Evolutionary conservation across 2,888 invertebrate species (phyloP).

Genomic region (Orthosia gothica): DNA sequence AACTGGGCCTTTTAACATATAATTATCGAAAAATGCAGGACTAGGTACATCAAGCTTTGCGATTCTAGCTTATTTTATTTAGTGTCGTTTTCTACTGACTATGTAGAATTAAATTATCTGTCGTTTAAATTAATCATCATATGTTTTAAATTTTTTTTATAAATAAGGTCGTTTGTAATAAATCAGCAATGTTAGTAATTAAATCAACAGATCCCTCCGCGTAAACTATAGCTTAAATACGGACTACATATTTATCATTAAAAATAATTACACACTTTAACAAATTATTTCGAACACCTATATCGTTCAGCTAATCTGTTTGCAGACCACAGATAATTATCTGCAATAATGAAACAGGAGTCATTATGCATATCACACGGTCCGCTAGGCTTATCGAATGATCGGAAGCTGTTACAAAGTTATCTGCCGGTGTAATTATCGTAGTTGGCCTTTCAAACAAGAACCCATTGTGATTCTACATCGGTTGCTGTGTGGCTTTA

Average conservation of each 20-base stretch:
- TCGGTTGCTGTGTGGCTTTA: not conserved
- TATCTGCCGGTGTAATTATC: slow-evolving; percentile 27
- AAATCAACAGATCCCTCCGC: not conserved
- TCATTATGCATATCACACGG: slow-evolving; percentile 40
- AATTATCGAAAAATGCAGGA: too few relatives aligned
- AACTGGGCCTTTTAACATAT: too few relatives aligned
- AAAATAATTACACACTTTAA: not conserved
- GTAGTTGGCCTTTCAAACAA: slow-evolving; percentile 22
- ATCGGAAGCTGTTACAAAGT: slow-evolving; percentile 41
- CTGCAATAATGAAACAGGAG: slow-evolving; percentile 35
- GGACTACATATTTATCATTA: not conserved
- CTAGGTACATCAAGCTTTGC: too few relatives aligned
- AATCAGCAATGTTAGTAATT: not conserved
- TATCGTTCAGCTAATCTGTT: slow-evolving; percentile 22
- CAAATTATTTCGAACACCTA: slow-evolving; percentile 5
- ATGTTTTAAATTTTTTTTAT: too few relatives aligned
- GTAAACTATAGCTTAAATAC: not conserved
- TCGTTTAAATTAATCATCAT: too few relatives aligned
- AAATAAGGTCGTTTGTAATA: too few relatives aligned
- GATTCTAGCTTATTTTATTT: too few relatives aligned
- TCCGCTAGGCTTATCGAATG: slow-evolving; percentile 29
- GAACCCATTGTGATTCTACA: slow-evolving; percentile 1
- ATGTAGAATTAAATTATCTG: too few relatives aligned
- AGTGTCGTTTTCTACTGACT: too few relatives aligned
- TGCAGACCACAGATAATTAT: slow-evolving; percentile 27